phyloP scores from a whole-genome alignment of 92 coral and sea anemone genomes.

The Pocillopora meandrina region DNA sequence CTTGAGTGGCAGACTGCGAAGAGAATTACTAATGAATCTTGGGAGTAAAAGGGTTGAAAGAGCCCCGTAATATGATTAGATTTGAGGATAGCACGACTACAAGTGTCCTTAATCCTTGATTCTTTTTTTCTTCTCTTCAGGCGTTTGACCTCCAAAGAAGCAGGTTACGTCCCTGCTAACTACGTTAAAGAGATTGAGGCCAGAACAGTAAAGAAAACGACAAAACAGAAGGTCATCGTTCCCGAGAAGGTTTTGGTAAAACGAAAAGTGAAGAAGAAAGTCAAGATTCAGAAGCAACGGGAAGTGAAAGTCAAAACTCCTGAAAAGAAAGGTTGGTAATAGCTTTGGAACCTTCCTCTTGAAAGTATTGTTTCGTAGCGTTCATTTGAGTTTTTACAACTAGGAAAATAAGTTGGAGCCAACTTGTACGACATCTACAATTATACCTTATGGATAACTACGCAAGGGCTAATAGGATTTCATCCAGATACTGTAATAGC shows the following conservation, averaged over 20 bases:
- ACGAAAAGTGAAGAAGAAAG: slow-evolving; percentile 86
- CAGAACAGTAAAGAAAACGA: slow-evolving; percentile 73
- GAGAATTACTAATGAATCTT: too few species aligned
- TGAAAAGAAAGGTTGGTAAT: slow-evolving; percentile 33
- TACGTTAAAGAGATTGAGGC: slow-evolving; percentile 93
- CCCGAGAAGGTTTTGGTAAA: slow-evolving; percentile 82
- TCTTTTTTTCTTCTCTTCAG: slow-evolving; percentile 18
- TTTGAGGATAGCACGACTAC: too few species aligned
- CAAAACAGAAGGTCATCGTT: slow-evolving; percentile 82
- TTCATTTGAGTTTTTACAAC: slow-evolving; percentile 8
- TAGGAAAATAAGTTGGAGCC: not conserved
- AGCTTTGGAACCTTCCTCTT: not conserved
- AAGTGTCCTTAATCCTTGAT: too few species aligned
- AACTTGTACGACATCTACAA: not conserved
- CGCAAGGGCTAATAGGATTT: too few species aligned
- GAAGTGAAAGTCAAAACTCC: slow-evolving; percentile 39
- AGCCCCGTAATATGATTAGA: too few species aligned
- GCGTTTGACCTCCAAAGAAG: slow-evolving; percentile 80
- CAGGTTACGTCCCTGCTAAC: slow-evolving; percentile 97
- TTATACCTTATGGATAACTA: too few species aligned
- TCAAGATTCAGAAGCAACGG: slow-evolving; percentile 76
- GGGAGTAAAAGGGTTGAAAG: too few species aligned
- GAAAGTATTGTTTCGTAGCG: not conserved
- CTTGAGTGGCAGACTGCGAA: too few species aligned
- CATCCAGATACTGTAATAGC: too few species aligned